Conservation (phyloP, 2,113 vertebrate species). For the Rana temporaria region DNA sequence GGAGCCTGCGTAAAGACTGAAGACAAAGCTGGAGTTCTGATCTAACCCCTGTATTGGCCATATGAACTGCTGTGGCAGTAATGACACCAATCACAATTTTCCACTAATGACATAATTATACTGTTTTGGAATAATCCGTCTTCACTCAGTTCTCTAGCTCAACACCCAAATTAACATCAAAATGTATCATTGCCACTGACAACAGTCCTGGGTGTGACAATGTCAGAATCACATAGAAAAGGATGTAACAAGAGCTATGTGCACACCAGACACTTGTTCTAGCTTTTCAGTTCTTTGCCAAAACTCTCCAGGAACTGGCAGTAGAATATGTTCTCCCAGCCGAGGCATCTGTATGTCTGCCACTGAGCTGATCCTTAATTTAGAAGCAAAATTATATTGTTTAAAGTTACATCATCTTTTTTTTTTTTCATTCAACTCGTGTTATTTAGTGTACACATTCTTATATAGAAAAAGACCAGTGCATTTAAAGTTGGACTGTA, state of each 20-base stretch:
- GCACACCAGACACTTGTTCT: neutral
- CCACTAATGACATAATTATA: too few species aligned
- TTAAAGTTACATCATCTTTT: too few species aligned
- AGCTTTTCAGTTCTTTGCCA: conserved; percentile 1
- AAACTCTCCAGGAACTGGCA: conserved; percentile 18
- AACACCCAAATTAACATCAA: neutral
- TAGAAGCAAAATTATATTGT: neutral
- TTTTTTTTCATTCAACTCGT: too few species aligned
- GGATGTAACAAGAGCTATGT: conserved; percentile 4
- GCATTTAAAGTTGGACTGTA: too few species aligned
- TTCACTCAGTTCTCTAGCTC: neutral
- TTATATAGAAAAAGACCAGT: too few species aligned
- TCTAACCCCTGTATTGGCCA: too few species aligned
- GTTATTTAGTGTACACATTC: too few species aligned
- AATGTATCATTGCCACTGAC: neutral
- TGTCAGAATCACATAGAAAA: neutral
- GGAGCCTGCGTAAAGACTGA: too few species aligned
- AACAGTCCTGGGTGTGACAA: conserved; percentile 6
- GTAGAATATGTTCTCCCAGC: conserved; percentile 8
- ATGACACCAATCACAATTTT: too few species aligned
- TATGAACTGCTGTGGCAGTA: too few species aligned
- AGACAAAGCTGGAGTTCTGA: too few species aligned
- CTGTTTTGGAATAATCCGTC: neutral
- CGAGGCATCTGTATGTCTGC: conserved; percentile 34
- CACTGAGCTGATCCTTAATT: conserved; percentile 14